These are phyloP conservation scores for Hirundo rustica DNA, from an alignment of 2,797 vertebrate genomes.

Conservation along the genomic window DNA sequence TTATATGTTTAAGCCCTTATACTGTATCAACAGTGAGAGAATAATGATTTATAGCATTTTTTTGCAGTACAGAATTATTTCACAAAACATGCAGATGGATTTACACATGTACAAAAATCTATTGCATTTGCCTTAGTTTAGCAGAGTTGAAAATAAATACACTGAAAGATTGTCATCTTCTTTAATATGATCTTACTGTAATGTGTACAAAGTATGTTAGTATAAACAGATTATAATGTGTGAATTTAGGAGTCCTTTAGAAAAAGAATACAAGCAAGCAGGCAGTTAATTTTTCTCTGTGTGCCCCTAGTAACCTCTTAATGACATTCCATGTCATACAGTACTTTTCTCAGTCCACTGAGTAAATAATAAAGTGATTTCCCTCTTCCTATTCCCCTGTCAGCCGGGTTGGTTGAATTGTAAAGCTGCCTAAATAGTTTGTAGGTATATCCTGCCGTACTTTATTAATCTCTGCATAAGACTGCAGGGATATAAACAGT, in stretches of 20 bases:
- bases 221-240: neutral
- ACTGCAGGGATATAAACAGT: neutral
- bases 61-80: neutral
- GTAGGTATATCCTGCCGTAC: neutral
- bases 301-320: neutral
- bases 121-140: neutral
- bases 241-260: neutral
- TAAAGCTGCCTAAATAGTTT: neutral
- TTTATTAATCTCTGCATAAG: neutral
- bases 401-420: neutral
- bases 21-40: neutral
- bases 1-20: neutral
- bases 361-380: constrained; percentile 1
- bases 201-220: neutral
- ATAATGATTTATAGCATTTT: neutral
- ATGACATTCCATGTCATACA: neutral
- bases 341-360: neutral
- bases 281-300: neutral
- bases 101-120: neutral
- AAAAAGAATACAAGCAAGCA: neutral
- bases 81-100: neutral
- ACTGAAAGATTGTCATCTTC: neutral
- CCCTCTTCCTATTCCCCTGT: neutral
- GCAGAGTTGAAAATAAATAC: neutral
- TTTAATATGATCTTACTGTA: neutral